Base-by-base conservation (phyloP, 2,888 invertebrate species). In the Carcina quercana region DNA sequence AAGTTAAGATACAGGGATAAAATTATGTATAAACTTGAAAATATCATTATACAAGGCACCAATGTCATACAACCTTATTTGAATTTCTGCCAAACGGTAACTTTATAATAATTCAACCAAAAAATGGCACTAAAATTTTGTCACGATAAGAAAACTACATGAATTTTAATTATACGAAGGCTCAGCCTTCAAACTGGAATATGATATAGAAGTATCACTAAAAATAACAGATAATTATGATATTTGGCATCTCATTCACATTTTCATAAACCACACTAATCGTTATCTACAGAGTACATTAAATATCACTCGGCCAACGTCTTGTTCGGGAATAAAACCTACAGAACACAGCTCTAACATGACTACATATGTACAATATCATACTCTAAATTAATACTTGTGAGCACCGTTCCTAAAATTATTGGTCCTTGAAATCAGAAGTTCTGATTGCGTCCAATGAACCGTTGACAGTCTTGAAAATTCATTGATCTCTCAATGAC, bases 211-310 rank as follows among this genome's bases (percentile, higher is more conserved):
- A 40, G 50, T 59, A 59, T 56, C 49, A 45, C 58, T 58, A 61
- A 56, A n/a, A 48, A 24, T 28, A 47, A 53, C 49, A 53, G 53
- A 45, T 54, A 61, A 62, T 59, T 60, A n/a, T 61, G 67, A 67
- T 79, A 79, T 83, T 83, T 82, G 80, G 83, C 73, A 75, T 80
- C 66, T 71, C 59, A 72, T 73, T 76, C 69, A 75, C 75, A 71
- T 60, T 53, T 50, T n/a, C 50, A 45, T 55, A 57, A 50, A 63
- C 53, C 53, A 61, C 62, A 63, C 55, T 60, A 60, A 56, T 59
- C 53, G 30, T 34, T 34, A 32, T 32, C 43, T 38, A 35, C 53
- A 46, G 47, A 58, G 58, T 60, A 54, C 56, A 39, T 44, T 42
- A 40, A 50, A 51, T 50, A 70, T 66, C 68, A 72, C 71, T 66